Evolutionary conservation across 2,888 invertebrate species (phyloP).

Genomic region (Acleris literana): DNA sequence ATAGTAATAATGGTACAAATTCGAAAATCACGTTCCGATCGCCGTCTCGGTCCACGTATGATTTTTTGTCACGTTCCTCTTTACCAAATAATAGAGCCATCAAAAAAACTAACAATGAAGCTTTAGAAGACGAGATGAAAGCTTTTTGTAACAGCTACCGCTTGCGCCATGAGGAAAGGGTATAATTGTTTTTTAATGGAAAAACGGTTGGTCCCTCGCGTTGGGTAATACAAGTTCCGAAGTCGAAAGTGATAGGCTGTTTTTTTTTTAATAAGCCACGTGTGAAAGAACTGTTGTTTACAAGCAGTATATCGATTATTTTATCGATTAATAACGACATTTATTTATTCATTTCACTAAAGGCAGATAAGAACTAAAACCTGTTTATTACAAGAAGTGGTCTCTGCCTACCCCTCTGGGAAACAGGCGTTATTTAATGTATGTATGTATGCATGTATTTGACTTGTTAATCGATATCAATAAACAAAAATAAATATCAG

Average conservation of each 20-base stretch:
- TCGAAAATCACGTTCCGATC: conserved; percentile 11
- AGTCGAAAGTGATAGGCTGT: conserved; percentile 37
- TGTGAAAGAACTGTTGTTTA: conserved; percentile 8
- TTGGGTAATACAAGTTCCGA: conserved; percentile 45
- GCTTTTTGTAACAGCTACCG: conserved; percentile 42
- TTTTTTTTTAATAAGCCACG: conserved; percentile 18
- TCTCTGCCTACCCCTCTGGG: no score
- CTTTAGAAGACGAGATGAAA: conserved; percentile 34
- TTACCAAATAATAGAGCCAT: conserved; percentile 18
- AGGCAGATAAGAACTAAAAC: no score
- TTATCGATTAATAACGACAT: background rate
- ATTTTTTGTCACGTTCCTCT: conserved; percentile 21
- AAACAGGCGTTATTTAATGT: no score
- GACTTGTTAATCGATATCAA: no score
- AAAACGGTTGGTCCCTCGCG: conserved; percentile 44
- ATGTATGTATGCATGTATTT: no score
- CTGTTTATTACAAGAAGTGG: no score
- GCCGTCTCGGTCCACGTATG: conserved; percentile 11
- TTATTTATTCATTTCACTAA: no score
- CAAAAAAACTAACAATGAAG: conserved; percentile 37
- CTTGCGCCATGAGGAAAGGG: conserved; percentile 44
- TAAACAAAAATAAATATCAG: no score
- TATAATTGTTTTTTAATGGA: conserved; percentile 61
- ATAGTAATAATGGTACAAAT: background rate
- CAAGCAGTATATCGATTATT: background rate